Base-by-base conservation (phyloP, 1,140 invertebrate species). In the Probaryconus sp. region DNA sequence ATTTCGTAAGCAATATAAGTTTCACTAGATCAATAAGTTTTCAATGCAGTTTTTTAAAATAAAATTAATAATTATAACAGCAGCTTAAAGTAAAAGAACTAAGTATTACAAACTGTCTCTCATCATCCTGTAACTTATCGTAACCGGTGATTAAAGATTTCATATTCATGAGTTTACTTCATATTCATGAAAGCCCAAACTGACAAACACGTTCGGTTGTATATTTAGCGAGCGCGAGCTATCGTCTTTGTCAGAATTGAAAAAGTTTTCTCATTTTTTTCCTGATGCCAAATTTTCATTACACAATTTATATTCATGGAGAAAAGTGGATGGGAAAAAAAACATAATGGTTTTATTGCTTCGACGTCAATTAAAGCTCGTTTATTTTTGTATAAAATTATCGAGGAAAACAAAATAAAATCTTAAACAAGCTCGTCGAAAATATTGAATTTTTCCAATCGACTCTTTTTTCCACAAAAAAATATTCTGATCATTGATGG, bases 131-230 rank as follows among this genome's bases (percentile, higher is more conserved):
- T 37, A 45, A 55, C 42, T 55, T 18, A 55, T 31, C 31, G 31
- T 56, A 47, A 47, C 24, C 7, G 30, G 31, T 37, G 42, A 65
- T 65, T 55, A 55, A 55, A 31, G 10, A 45, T 65, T 65, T 55
- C 47, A 47, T 65, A 65, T 65, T 64, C 61, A 53, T 64, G 48
- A 64, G 61, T 45, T 55, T 38, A 9, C 40, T 65, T 55, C 42
- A 47, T 55, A 65, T 55, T 65, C 61, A 65, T 65, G 50, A 43
- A 65, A 47, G 56, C 40, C 42, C 13, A 16, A 16, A 55, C 31
- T 1, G 24, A 45, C 48, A 47, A 45, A 55, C 61, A 53, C 21
- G 38, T 53, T 47, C n/a, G 60, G 6, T n/a, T 35, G 17, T 24
- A 42, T 42, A 43, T 64, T 43, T 53, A 53, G 28, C 38, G n/a